Evolutionary conservation across 2,113 vertebrate genomes (phyloP).

Genomic region (Anser cygnoides): DNA sequence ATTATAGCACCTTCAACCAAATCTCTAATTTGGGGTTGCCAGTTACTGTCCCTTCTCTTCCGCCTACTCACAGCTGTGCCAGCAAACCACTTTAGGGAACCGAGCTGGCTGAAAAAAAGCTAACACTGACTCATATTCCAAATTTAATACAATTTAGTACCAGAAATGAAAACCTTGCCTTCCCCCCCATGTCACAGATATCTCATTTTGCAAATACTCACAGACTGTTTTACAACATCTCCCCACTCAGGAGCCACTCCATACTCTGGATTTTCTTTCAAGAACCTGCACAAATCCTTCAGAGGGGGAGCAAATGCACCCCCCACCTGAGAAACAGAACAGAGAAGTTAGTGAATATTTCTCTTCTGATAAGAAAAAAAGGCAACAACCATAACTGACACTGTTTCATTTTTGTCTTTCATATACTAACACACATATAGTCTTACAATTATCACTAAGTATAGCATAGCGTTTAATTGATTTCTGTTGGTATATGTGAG

Average conservation of each 20-base stretch:
- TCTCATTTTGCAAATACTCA: slow-evolving; percentile 74
- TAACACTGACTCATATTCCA: background rate
- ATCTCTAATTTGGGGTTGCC: background rate
- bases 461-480: background rate
- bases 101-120: background rate
- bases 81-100: background rate
- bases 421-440: background rate
- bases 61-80: background rate
- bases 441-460: background rate
- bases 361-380: background rate
- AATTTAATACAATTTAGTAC: background rate
- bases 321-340: slow-evolving; percentile 83
- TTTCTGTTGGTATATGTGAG: background rate
- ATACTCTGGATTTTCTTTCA: slow-evolving; percentile 97
- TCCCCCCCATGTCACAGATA: background rate
- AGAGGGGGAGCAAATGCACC: slow-evolving; percentile 96
- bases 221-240: slow-evolving; percentile 96
- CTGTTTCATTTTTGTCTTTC: background rate
- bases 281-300: slow-evolving; percentile 94
- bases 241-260: slow-evolving; percentile 98
- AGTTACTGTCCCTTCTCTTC: background rate
- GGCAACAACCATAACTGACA: background rate
- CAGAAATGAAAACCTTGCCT: background rate
- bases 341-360: background rate
- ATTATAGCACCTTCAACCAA: background rate